Conservation (phyloP, 2,113 vertebrate genomes). For the Platysteira castanea region DNA sequence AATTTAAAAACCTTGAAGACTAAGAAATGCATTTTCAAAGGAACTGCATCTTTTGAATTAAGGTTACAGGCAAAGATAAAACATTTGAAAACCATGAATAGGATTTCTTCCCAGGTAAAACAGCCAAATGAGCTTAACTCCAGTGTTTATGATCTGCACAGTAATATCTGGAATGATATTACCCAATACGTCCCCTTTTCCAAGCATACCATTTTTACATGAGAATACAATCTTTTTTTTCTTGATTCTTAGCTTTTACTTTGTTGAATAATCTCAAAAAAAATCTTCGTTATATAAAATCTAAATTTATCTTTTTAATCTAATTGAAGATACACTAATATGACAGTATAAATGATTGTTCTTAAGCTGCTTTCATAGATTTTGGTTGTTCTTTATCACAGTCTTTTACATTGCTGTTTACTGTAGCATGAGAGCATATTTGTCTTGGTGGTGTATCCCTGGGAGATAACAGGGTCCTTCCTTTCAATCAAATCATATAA, state of each 20-base stretch:
- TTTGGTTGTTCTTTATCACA: not conserved
- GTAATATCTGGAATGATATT: not conserved
- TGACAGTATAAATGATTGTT: not conserved
- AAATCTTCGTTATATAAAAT: not conserved
- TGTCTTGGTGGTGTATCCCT: not conserved
- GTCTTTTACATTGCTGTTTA: slow-evolving; percentile 11
- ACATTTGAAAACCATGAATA: not conserved
- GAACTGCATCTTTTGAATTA: not conserved
- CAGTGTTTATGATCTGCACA: not conserved
- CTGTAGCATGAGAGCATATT: slow-evolving; percentile 17
- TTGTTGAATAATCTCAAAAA: not conserved
- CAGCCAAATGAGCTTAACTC: not conserved
- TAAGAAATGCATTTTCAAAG: not conserved
- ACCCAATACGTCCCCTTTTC: not conserved
- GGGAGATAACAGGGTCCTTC: no score
- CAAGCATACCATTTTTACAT: not conserved
- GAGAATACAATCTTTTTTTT: not conserved
- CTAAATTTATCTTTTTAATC: not conserved
- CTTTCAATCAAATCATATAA: not conserved
- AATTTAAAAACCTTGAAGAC: not conserved
- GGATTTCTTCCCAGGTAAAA: not conserved
- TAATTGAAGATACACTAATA: not conserved
- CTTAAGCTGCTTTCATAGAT: not conserved
- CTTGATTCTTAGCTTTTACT: not conserved
- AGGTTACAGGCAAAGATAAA: not conserved